Evolutionary conservation across 2,888 invertebrate genomes (phyloP).

Genomic region (Xylota sylvarum): DNA sequence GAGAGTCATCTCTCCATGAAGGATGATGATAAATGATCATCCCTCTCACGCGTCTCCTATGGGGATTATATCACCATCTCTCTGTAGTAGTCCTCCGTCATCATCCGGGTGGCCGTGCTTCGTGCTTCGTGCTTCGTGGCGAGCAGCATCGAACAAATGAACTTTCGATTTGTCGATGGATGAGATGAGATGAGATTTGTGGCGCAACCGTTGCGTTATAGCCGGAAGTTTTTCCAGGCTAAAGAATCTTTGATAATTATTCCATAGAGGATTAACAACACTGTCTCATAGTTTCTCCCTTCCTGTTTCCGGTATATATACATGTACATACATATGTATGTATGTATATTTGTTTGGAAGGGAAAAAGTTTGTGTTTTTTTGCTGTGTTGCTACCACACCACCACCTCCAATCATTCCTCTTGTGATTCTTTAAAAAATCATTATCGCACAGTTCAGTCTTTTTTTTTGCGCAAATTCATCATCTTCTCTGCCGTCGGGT

Average conservation of each 20-base stretch:
- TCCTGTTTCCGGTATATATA: conserved; percentile 14
- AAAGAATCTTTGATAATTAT: conserved; percentile 72
- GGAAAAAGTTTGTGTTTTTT: conserved; percentile 28
- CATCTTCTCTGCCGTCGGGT: conserved; percentile 13
- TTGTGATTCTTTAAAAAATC: conserved; percentile 66
- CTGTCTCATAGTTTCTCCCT: conserved; percentile 53
- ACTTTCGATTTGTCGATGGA: conserved; percentile 67
- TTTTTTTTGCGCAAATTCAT: conserved; percentile 59
- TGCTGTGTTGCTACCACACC: not conserved
- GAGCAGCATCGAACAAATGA: conserved; percentile 50
- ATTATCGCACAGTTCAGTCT: conserved; percentile 32
- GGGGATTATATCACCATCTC: conserved; percentile 70
- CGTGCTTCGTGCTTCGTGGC: too few relatives aligned
- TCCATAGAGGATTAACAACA: conserved; percentile 69
- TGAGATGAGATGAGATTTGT: conserved; percentile 56
- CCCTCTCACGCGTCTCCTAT: conserved; percentile 68
- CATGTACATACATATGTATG: conserved; percentile 11
- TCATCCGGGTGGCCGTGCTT: not conserved
- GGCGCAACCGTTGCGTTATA: conserved; percentile 21
- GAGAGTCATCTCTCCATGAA: conserved; percentile 41
- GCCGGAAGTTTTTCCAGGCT: conserved; percentile 22
- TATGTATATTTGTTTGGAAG: too few relatives aligned
- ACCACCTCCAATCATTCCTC: conserved; percentile 50
- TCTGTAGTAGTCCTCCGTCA: not conserved
- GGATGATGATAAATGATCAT: conserved; percentile 76